These are phyloP conservation scores for Tamias sibiricus DNA, from an alignment of 2,113 vertebrate species.

Conservation along the genomic window DNA sequence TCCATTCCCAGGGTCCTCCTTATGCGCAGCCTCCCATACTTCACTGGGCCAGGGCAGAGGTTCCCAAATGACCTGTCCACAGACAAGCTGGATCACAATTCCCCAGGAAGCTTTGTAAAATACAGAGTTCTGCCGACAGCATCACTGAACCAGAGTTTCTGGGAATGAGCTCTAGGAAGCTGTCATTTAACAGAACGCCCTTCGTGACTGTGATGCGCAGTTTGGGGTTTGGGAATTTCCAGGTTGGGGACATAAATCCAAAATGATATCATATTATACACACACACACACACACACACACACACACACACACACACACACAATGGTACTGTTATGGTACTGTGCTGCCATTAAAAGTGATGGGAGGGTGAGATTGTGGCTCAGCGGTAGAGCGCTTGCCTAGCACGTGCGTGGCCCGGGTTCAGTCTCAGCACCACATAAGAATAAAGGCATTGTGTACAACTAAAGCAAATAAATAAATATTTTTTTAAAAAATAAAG, in stretches of 20 bases:
- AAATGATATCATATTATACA: neutral
- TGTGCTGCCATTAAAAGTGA: neutral
- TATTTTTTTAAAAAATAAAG: too few relatives aligned
- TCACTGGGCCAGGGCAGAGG: neutral
- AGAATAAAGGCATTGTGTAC: too few relatives aligned
- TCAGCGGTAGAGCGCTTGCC: too few relatives aligned
- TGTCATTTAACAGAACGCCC: neutral
- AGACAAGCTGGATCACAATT: neutral
- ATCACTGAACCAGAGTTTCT: neutral
- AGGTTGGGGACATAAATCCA: neutral
- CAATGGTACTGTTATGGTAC: neutral
- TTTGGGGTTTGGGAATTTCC: neutral
- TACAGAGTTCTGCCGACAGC: neutral
- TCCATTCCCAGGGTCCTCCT: neutral
- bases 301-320: neutral
- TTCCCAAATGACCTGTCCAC: neutral
- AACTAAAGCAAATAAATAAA: too few relatives aligned
- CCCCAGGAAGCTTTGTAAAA: neutral
- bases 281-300: neutral
- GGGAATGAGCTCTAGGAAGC: neutral
- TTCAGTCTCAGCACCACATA: too few relatives aligned
- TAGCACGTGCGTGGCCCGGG: too few relatives aligned
- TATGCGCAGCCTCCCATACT: rapidly evolving
- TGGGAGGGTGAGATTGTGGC: too few relatives aligned
- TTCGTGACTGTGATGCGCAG: neutral